These are phyloP conservation scores for Desmodus rotundus DNA, from an alignment of 2,113 vertebrate species.

Conservation along the genomic window DNA sequence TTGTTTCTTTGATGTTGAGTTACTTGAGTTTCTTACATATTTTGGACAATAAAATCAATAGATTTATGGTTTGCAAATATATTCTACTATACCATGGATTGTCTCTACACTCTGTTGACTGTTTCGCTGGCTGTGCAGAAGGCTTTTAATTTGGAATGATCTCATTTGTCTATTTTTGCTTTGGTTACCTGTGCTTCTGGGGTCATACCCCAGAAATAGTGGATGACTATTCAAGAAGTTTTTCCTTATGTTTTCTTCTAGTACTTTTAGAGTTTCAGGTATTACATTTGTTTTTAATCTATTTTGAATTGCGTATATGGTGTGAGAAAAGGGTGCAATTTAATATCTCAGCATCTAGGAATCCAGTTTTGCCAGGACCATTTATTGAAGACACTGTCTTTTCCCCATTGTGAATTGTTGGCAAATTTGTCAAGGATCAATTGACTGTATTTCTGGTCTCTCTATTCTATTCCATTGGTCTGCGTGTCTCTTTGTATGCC, in stretches of 20 bases:
- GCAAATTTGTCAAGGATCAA: neutral
- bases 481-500: neutral
- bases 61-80: neutral
- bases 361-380: neutral
- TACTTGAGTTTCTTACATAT: neutral
- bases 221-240: neutral
- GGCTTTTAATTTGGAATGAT: neutral
- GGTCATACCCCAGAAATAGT: neutral
- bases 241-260: neutral
- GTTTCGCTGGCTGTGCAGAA: neutral
- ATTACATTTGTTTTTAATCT: neutral
- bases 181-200: neutral
- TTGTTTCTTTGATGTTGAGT: neutral
- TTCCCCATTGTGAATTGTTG: neutral
- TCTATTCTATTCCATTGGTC: neutral
- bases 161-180: neutral
- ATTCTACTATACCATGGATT: neutral
- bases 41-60: neutral
- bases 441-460: neutral
- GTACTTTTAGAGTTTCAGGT: neutral
- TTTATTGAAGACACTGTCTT: neutral
- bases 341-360: neutral
- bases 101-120: neutral
- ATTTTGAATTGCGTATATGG: neutral
- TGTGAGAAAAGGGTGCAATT: neutral